A percentile compares a stretch with the other conserved stretches of the same genome.
These are phyloP conservation scores for Micropoecilia bifurca DNA, from an alignment of 2,797 vertebrate genomes.

Conservation along the genomic window DNA sequence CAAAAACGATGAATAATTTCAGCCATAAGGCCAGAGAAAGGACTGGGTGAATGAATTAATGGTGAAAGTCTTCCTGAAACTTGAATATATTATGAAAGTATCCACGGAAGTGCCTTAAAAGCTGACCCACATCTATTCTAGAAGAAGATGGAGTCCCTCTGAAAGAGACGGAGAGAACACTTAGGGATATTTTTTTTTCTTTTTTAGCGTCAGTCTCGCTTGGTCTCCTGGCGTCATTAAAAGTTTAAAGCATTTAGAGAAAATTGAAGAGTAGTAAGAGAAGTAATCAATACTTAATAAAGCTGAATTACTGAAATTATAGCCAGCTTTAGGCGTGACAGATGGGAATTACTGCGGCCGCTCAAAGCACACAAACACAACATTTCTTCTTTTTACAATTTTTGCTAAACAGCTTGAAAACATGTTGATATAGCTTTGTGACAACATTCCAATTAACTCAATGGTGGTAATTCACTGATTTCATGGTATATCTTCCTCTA, in stretches of 20 bases:
- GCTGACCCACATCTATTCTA: constrained; percentile 30
- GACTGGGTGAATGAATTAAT: constrained; percentile 41
- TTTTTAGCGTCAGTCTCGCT: not conserved
- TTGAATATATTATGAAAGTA: constrained; percentile 24
- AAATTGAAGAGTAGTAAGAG: constrained; percentile 35
- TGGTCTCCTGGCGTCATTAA: constrained; percentile 20
- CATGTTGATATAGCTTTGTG: constrained; percentile 16
- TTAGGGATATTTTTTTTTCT: not conserved
- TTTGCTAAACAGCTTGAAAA: constrained; percentile 37
- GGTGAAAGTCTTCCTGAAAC: constrained; percentile 49
- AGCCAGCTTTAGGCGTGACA: constrained; percentile 20
- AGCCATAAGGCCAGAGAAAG: constrained; percentile 27
- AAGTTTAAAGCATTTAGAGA: constrained; percentile 35
- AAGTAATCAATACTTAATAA: constrained; percentile 51
- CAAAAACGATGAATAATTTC: constrained; percentile 55
- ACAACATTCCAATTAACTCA: constrained; percentile 30
- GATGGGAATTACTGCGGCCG: constrained; percentile 20
- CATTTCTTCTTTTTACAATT: constrained; percentile 14
- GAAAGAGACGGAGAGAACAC: not conserved
- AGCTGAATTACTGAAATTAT: constrained; percentile 31
- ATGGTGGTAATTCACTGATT: constrained; percentile 33
- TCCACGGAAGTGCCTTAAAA: constrained; percentile 30
- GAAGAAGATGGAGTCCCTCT: constrained; percentile 13
- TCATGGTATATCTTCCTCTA: constrained; percentile 22
- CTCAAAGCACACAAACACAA: constrained; percentile 8